These are phyloP conservation scores for Teleogryllus oceanicus DNA, from an alignment of 2,888 invertebrate genomes.

Conservation along the genomic window DNA sequence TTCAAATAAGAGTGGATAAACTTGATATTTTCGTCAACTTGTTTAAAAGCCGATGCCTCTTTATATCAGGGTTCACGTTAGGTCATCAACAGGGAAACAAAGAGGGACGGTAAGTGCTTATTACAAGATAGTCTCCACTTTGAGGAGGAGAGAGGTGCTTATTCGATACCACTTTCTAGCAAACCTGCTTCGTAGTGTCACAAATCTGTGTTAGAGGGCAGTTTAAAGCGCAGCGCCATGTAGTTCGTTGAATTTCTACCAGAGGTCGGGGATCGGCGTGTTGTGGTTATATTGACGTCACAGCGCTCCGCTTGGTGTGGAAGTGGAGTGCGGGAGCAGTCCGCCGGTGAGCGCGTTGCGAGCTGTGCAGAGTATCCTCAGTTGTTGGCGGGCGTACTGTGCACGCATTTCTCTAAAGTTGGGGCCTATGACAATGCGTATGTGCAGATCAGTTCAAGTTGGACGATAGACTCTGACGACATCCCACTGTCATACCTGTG, in stretches of 20 bases:
- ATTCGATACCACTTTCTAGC: background rate
- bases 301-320: background rate
- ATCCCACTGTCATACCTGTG: background rate
- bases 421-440: background rate
- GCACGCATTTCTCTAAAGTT: background rate
- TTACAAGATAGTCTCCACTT: too few relatives aligned
- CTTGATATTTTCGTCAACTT: too few relatives aligned
- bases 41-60: too few relatives aligned
- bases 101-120: too few relatives aligned
- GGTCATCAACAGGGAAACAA: too few relatives aligned
- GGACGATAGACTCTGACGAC: background rate
- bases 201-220: background rate
- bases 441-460: background rate
- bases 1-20: too few relatives aligned
- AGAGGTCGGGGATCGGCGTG: background rate
- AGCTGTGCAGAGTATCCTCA: background rate
- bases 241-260: background rate
- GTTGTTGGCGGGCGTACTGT: background rate
- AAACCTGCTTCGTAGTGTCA: background rate
- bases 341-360: background rate
- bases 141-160: too few relatives aligned
- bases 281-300: conserved; percentile 21
- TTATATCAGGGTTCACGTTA: too few relatives aligned
- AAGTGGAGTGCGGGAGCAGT: background rate
- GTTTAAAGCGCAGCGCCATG: background rate